Percentiles rank a stretch among this genome's conserved stretches.
These are phyloP conservation scores for Procambarus clarkii DNA, from an alignment of 1,140 invertebrate species.

Conservation along the genomic window DNA sequence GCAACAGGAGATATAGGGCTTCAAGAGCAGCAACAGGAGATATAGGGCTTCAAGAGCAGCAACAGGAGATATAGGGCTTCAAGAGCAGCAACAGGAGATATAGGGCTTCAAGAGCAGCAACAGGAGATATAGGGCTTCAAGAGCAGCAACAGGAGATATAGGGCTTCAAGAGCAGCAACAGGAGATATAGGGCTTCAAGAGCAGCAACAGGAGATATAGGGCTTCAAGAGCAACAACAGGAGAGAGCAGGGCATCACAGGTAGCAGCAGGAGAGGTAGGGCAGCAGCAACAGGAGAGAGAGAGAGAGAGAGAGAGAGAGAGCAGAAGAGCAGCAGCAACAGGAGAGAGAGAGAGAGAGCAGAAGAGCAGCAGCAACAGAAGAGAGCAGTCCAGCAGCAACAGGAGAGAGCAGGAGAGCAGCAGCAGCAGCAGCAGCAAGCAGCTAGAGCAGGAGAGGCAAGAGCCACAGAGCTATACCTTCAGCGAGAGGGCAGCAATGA, in stretches of 20 bases:
- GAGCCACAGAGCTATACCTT: background rate
- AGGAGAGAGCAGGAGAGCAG: background rate
- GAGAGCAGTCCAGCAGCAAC: background rate
- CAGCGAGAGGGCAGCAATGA: constrained; percentile 1
- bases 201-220: too few species aligned
- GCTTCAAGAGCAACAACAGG: background rate
- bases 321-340: background rate
- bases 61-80: too few species aligned
- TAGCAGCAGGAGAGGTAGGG: background rate
- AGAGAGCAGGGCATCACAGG: background rate
- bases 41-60: too few species aligned
- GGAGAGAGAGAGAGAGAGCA: background rate
- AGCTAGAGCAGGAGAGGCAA: background rate
- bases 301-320: background rate
- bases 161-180: too few species aligned
- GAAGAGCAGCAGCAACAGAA: background rate
- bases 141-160: too few species aligned
- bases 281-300: background rate
- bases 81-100: too few species aligned
- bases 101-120: too few species aligned
- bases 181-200: too few species aligned
- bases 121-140: too few species aligned
- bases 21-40: too few species aligned
- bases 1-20: too few species aligned
- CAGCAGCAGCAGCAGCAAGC: background rate